Percentiles rank a stretch among this genome's conserved stretches.
These are phyloP conservation scores for Hoplodrina blanda DNA, from an alignment of 2,888 invertebrate species.

Conservation along the genomic window DNA sequence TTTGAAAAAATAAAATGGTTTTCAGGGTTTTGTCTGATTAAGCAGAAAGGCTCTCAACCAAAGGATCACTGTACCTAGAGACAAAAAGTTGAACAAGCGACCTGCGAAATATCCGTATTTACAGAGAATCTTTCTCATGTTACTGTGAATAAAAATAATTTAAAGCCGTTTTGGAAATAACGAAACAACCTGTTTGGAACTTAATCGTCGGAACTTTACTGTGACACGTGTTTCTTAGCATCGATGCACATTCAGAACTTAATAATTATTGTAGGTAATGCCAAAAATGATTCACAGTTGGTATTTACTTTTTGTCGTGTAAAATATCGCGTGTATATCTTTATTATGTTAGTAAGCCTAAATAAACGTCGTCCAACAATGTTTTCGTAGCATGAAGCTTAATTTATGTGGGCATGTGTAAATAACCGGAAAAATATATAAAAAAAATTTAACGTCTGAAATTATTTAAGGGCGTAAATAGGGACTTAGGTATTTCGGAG, in stretches of 20 bases:
- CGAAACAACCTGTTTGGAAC: constrained; percentile 23
- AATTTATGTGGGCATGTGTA: constrained; percentile 40
- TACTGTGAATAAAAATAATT: constrained; percentile 19
- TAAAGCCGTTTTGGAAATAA: constrained; percentile 23
- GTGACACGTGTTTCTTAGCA: constrained; percentile 19
- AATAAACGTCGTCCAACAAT: constrained; percentile 29
- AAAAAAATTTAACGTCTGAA: constrained; percentile 10
- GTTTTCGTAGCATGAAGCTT: constrained; percentile 35
- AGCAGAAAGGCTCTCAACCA: not conserved
- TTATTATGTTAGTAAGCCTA: constrained; percentile 27
- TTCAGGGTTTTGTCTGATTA: not conserved
- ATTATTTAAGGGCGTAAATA: constrained; percentile 9
- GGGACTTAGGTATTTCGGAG: not conserved
- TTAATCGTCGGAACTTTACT: constrained; percentile 14
- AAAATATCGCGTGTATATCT: constrained; percentile 41
- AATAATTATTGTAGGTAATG: constrained; percentile 27
- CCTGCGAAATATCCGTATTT: not conserved
- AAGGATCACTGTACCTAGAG: not conserved
- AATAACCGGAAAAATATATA: constrained; percentile 14
- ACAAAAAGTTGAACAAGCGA: not conserved
- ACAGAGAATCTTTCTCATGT: not conserved
- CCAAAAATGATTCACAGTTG: constrained; percentile 34
- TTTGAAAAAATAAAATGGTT: not conserved
- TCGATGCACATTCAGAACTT: not conserved
- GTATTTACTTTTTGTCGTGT: constrained; percentile 17